Evolutionary conservation across 2,113 vertebrate genomes (phyloP), one percentile per base, ranked within the genome.

Genomic region (Nymphicus hollandicus): DNA sequence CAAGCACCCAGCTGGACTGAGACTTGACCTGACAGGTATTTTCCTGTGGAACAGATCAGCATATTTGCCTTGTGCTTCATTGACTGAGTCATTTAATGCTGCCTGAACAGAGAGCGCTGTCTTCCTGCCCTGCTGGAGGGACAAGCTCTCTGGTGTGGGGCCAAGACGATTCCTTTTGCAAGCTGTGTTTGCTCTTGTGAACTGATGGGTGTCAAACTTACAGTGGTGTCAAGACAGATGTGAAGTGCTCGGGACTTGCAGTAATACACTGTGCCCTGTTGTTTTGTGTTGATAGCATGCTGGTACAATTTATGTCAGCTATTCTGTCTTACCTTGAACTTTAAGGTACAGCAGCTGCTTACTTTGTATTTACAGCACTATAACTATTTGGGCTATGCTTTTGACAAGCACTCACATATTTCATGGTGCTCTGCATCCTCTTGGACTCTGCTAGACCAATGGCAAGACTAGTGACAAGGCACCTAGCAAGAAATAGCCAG

Each of bases 321-420:
- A 37, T 97, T 97, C 93, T 93, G 89, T 78, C 80, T 96, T 97
- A 95, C 96, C 93, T 97, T 97, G 96, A 96, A 78, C 94, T 95
- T 81, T 96, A 95, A 95, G 86, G 60, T 86, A 85, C 74, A 81
- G 66, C 97, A 94, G 94, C 91, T 95, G 96, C 74, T 95, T 89
- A 63, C 84, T 95, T 95, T 81, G 78, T 97, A 94, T 95, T 96
- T 96, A 93, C 88, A 88, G 94, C 87, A 93, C 49, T 95, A 91
- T 96, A 97, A 94, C 92, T 93, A 56, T 95, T 97, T 95, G 95
- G 87, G 81, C 93, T 93, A 39, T 78, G 95, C 94, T 97, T 93
- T 64, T 78, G 96, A 96, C 89, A 94, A 95, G 87, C 66, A 46
- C n/a, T 43, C 69, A 41, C n/a, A 41, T 95, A 93, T 96, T 97